Evolutionary conservation across 2,797 vertebrate genomes (phyloP), one percentile per base, ranked within the genome.

Genomic region (Ficedula albicollis): DNA sequence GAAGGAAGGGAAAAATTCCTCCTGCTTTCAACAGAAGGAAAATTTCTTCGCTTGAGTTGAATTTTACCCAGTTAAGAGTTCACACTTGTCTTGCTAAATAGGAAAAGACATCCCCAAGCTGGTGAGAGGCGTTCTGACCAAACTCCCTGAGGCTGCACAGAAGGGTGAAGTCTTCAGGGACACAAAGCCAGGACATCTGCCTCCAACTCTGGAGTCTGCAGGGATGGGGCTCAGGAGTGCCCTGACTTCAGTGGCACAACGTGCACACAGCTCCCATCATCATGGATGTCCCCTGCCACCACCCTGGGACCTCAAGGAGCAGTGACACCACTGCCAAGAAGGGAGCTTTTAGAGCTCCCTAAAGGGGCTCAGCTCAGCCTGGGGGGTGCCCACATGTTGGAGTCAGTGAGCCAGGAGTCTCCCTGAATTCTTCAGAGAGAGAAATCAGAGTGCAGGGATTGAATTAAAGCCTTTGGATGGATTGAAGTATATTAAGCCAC

Each of bases 41-140:
- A 70, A 83, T 68, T 85, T 80, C 21, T 56, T 70, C 1, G 3
- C 78, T 83, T 80, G 67, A 59, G 32, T 70, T 78, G 63, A 56
- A 23, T 89, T 92, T 90, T 84, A 18, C 30, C 34, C 78, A 92
- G 84, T 58, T 39, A 75, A 15, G 64, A 58, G 52, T 84, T 94
- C 78, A 89, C 73, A 43, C 64, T 85, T 76, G 59, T 80, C 78
- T 93, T 78, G 54, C 36, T 55, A 90, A 89, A 96, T 58, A 91
- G 36, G 75, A 93, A 80, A 48, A 94, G 95, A 89, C 90, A 62
- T 51, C 26, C n/a, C 41, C 74, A 90, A 90, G 51, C 67, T 90
- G 64, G 30, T 67, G 67, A 82, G 83, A 84, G 44, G 19, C 11
- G 70, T 64, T 79, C 48, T 66, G 72, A 70, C 44, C 86, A 74